phyloP scores from a whole-genome alignment of 1,140 invertebrate genomes.

The Pissodes strobi region DNA sequence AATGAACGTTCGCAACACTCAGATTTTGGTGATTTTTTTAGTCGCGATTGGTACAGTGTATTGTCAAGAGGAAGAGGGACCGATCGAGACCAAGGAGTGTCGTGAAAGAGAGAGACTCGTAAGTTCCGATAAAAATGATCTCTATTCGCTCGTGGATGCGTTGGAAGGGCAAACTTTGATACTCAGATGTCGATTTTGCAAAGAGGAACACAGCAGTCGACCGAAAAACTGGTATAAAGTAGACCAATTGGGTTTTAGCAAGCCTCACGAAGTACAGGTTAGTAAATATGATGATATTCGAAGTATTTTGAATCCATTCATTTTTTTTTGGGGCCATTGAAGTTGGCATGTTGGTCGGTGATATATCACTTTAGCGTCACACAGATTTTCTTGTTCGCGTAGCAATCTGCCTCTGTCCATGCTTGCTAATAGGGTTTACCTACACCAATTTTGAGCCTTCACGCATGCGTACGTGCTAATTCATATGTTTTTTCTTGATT shows the following conservation, averaged over 20 bases:
- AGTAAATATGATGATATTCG: no score
- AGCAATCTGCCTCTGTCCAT: neutral
- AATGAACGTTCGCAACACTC: no score
- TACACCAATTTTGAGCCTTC: no score
- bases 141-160: conserved; percentile 57
- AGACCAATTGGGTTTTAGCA: conserved; percentile 48
- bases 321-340: no score
- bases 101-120: conserved; percentile 56
- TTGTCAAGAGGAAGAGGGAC: conserved; percentile 8
- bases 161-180: conserved; percentile 53
- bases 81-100: conserved; percentile 49
- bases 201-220: conserved; percentile 52
- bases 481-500: no score
- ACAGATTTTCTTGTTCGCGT: neutral
- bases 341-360: no score
- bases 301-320: no score
- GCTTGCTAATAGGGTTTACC: no score
- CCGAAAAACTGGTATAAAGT: conserved; percentile 61
- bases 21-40: no score
- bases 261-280: conserved; percentile 52
- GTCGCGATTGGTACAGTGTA: no score
- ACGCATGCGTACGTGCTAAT: no score
- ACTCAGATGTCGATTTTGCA: conserved; percentile 59
- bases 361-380: no score
- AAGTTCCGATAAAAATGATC: conserved; percentile 55